These are phyloP conservation scores for Elephas maximus DNA, from an alignment of 2,113 vertebrate species.

Conservation along the genomic window DNA sequence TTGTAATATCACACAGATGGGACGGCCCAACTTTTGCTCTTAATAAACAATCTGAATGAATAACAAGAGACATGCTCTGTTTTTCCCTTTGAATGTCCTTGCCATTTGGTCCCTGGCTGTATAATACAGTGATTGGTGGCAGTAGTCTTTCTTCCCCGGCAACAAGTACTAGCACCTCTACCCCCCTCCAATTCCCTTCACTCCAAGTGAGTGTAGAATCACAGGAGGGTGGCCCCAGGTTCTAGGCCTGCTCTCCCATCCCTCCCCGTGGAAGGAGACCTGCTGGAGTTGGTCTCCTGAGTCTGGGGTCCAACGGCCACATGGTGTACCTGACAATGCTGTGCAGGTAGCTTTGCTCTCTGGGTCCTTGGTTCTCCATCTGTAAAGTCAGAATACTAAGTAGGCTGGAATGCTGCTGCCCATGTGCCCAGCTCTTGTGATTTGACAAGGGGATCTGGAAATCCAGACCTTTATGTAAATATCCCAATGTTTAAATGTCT, in stretches of 20 bases:
- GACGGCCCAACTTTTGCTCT: slow-evolving; percentile 86
- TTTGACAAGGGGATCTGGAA: not conserved
- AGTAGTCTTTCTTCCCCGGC: not conserved
- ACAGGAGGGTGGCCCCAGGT: not conserved
- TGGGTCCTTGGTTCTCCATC: not conserved
- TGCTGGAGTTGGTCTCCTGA: accelerated
- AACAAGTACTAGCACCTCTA: not conserved
- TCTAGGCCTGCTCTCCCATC: not conserved
- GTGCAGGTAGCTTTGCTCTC: not conserved
- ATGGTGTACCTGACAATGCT: not conserved
- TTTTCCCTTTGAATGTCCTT: slow-evolving; percentile 59
- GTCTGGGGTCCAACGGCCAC: not conserved
- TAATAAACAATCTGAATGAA: slow-evolving; percentile 90
- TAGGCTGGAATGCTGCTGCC: not conserved
- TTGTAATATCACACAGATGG: slow-evolving; percentile 86
- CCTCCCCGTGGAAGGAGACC: not conserved
- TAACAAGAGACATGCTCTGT: slow-evolving; percentile 75
- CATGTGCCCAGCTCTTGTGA: not conserved
- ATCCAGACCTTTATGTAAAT: not conserved
- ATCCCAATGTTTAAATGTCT: not conserved
- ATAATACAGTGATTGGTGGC: not conserved
- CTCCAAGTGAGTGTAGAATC: not conserved
- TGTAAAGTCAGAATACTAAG: not conserved
- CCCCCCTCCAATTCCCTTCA: not conserved
- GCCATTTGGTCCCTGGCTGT: not conserved